Conservation (phyloP, 37 sponge, comb jelly and placozoan species). For the Aplysina aerophoba region DNA sequence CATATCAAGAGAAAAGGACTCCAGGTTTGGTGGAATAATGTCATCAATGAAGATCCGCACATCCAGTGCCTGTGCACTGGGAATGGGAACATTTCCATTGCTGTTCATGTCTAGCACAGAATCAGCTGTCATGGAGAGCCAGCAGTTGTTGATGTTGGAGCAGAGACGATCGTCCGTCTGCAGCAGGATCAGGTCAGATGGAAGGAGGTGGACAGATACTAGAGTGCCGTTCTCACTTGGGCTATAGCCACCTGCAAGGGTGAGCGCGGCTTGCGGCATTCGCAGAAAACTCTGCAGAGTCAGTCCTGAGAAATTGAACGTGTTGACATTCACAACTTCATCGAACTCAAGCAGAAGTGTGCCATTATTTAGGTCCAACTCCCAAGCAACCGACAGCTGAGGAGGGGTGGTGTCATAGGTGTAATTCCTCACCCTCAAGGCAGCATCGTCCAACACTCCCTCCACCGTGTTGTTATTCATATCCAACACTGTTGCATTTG, state of each 20-base stretch:
- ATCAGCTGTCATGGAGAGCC: conserved; percentile 58
- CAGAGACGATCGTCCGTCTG: conserved; percentile 80
- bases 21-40: conserved; percentile 51
- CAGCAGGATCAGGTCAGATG: conserved; percentile 54
- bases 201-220: conserved; percentile 33
- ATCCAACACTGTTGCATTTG: conserved; percentile 38
- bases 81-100: conserved; percentile 47
- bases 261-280: conserved; percentile 53
- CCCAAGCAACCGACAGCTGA: conserved; percentile 33
- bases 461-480: conserved; percentile 37
- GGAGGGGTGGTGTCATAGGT: conserved; percentile 70
- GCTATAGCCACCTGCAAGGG: conserved; percentile 60
- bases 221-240: conserved; percentile 71
- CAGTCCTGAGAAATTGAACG: conserved; percentile 71
- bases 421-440: conserved; percentile 57
- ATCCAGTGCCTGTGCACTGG: conserved; percentile 46
- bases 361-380: conserved; percentile 81
- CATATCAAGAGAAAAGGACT: conserved; percentile 69
- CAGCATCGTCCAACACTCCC: conserved; percentile 34
- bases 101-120: conserved; percentile 77
- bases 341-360: conserved; percentile 60
- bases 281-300: conserved; percentile 84
- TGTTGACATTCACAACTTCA: conserved; percentile 74
- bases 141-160: conserved; percentile 89
- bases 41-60: conserved; percentile 62